These are phyloP conservation scores for Leptodactylus fallax DNA, from an alignment of 2,797 vertebrate genomes.

Conservation along the genomic window DNA sequence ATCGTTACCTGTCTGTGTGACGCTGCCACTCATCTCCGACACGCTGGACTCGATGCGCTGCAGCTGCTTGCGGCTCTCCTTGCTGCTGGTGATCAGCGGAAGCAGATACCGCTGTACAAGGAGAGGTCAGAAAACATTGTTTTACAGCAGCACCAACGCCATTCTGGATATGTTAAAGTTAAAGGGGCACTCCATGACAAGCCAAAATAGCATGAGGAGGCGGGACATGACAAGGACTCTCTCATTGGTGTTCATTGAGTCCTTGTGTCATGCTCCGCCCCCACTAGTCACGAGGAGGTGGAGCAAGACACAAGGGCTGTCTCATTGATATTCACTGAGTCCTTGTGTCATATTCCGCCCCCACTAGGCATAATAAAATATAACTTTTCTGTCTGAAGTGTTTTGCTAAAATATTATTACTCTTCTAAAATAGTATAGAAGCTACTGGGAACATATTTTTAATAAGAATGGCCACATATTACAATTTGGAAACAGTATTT, in stretches of 20 bases:
- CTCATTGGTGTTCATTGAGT: not conserved
- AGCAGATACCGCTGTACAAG: slow-evolving; percentile 92
- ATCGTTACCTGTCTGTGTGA: slow-evolving; percentile 99
- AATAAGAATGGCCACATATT: not conserved
- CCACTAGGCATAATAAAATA: not conserved
- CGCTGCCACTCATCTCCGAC: slow-evolving; percentile 96
- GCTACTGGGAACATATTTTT: not conserved
- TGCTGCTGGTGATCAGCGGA: slow-evolving; percentile 93
- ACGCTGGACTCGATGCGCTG: slow-evolving; percentile 95
- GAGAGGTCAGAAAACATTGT: not conserved
- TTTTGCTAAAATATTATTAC: not conserved
- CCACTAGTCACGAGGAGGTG: not conserved
- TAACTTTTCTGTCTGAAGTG: not conserved
- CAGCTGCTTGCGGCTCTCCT: slow-evolving; percentile 98
- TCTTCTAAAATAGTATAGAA: too few relatives aligned
- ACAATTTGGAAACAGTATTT: not conserved
- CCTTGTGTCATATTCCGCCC: too few relatives aligned
- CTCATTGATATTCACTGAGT: too few relatives aligned
- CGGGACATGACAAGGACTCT: not conserved
- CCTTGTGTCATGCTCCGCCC: not conserved
- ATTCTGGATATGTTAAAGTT: not conserved
- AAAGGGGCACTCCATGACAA: not conserved
- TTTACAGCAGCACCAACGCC: too few relatives aligned
- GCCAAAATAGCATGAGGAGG: not conserved
- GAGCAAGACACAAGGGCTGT: not conserved